These are phyloP conservation scores for Strigamia crassipes DNA, from an alignment of 2,888 invertebrate genomes.

Conservation along the genomic window DNA sequence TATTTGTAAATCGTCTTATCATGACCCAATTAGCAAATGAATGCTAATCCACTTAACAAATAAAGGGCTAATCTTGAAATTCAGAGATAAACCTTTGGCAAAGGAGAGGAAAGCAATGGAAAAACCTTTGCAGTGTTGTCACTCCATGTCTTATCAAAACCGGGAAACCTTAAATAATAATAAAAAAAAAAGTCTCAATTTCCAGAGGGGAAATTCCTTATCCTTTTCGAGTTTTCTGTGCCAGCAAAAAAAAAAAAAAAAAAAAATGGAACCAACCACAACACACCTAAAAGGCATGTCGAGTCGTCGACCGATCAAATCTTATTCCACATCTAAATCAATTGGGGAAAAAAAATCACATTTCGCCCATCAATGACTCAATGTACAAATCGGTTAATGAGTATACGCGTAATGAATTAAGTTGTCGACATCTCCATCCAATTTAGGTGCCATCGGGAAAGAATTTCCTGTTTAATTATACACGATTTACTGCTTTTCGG, in stretches of 20 bases:
- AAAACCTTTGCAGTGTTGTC: background rate
- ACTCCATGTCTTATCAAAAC: background rate
- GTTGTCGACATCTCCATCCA: background rate
- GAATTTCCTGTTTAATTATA: constrained; percentile 4
- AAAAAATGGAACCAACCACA: background rate
- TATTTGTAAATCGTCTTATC: background rate
- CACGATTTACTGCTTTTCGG: constrained; percentile 12
- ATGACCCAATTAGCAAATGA: background rate
- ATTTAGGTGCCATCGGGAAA: background rate
- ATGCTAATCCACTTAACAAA: background rate
- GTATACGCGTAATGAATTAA: background rate
- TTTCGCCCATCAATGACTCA: background rate
- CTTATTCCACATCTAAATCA: constrained; percentile 5
- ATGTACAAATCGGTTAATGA: background rate
- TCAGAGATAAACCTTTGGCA: background rate
- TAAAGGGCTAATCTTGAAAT: background rate
- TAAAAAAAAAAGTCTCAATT: constrained; percentile 18
- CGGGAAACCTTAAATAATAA: background rate
- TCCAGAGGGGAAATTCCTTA: constrained; percentile 30
- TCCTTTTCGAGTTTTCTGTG: constrained; percentile 19
- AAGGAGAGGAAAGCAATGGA: background rate
- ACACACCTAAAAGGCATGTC: background rate
- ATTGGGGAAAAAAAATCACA: background rate
- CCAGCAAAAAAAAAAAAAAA: background rate
- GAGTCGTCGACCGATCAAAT: background rate